Base-by-base conservation (phyloP, 2,113 vertebrate species). In the Siphamia tubifer region DNA sequence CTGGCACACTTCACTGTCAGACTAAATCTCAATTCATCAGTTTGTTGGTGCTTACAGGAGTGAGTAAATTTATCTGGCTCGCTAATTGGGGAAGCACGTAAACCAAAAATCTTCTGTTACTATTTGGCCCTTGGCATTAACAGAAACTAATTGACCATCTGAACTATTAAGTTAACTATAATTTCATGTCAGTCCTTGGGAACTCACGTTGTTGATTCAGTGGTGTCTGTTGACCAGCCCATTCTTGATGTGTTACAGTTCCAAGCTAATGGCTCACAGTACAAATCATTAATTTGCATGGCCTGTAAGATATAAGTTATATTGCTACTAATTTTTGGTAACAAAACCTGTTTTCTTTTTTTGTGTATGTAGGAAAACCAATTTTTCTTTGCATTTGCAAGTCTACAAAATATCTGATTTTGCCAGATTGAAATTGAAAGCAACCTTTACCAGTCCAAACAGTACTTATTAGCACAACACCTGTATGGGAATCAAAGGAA, bases 331-430 rank as follows among this genome's bases (percentile, higher is more conserved):
- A 30, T 10, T 27, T 23, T 19, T 42, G 15, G n/a, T 7, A 19
- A 39, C 28, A 54, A 56, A 70, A 17, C n/a, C 25, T 44, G 13
- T 40, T 52, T 68, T 73, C 13, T 62, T 58, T 83, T 54, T 24
- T 43, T 49, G 53, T n/a, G n/a, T n/a, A n/a, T 31, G 32, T n/a
- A 43, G 54, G 54, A 63, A 85, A 84, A 68, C 31, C 31, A 52
- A 62, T 76, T 77, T 55, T 19, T 73, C 39, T 51, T 53, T 31
- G 23, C 54, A 76, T 49, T 65, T 68, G 47, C 10, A 31, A 21
- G n/a, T 68, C 54, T 13, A 32, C 23, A 27, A 54, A 39, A 30
- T 66, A 47, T 77, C 48, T 73, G n/a, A n/a, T n/a, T n/a, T n/a
- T n/a, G n/a, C 38, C 48, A 43, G 49, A 65, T 49, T 57, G 60